Conservation (phyloP, 2,797 vertebrate species). For the Sphenodon punctatus region DNA sequence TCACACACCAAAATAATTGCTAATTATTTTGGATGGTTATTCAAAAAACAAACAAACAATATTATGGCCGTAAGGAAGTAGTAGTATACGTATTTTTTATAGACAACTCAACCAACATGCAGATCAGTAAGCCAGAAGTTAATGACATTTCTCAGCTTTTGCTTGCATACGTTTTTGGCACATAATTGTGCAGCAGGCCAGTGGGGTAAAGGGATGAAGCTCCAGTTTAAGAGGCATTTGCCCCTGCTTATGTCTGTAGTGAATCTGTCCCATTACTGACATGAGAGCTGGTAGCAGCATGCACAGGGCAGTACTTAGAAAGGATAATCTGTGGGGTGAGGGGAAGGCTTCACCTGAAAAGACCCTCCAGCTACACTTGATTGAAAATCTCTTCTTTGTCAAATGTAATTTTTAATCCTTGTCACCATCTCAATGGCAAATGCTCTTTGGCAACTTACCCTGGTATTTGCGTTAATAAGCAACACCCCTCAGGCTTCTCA, state of each 20-base stretch:
- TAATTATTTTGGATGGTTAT: too few relatives aligned
- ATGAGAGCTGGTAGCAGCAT: background rate
- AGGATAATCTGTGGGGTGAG: too few relatives aligned
- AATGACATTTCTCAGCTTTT: background rate
- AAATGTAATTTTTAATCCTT: background rate
- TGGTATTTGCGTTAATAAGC: background rate
- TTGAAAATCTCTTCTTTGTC: background rate
- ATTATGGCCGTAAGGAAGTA: too few relatives aligned
- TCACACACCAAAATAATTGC: too few relatives aligned
- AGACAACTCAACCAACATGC: too few relatives aligned
- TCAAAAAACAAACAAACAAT: too few relatives aligned
- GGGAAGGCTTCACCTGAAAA: background rate
- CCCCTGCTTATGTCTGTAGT: background rate
- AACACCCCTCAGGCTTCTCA: background rate
- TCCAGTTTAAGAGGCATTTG: too few relatives aligned
- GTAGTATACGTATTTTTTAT: too few relatives aligned
- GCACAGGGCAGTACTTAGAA: background rate
- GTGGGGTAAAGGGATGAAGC: background rate
- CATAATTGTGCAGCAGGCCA: background rate
- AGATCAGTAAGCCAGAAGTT: too few relatives aligned
- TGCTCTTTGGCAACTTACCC: background rate
- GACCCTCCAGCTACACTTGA: background rate
- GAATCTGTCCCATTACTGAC: too few relatives aligned
- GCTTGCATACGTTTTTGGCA: background rate
- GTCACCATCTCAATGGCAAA: background rate